Evolutionary conservation across 2,888 invertebrate species (phyloP).

Genomic region (Nomada goodeniana): DNA sequence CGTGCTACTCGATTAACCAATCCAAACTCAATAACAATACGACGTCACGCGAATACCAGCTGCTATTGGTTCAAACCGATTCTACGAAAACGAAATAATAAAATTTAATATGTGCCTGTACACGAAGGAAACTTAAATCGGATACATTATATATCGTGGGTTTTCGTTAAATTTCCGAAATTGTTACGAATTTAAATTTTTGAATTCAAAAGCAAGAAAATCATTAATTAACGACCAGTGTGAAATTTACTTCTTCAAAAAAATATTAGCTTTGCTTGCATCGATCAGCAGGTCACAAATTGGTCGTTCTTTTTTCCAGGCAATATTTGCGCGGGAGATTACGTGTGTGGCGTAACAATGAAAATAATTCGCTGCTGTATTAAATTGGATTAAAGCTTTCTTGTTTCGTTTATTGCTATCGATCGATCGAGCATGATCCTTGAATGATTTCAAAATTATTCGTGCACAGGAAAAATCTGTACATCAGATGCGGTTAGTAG

Average conservation of each 20-base stretch:
- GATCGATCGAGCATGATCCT: constrained; percentile 43
- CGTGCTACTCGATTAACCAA: constrained; percentile 48
- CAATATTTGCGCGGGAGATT: constrained; percentile 57
- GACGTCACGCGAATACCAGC: constrained; percentile 43
- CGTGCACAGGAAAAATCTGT: constrained; percentile 40
- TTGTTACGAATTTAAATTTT: background rate
- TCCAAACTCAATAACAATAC: constrained; percentile 46
- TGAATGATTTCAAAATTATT: constrained; percentile 57
- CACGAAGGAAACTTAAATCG: constrained; percentile 7
- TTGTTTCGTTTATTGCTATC: constrained; percentile 16
- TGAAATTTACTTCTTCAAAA: background rate
- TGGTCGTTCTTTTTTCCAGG: constrained; percentile 26
- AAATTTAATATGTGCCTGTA: constrained; percentile 30
- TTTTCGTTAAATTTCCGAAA: background rate
- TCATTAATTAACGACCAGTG: background rate
- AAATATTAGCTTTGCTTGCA: constrained; percentile 14
- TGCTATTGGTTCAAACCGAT: constrained; percentile 45
- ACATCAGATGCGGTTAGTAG: constrained; percentile 37
- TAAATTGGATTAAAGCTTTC: background rate
- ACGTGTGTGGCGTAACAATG: background rate
- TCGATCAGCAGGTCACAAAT: constrained; percentile 40
- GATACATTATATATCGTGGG: background rate
- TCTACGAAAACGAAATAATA: constrained; percentile 50
- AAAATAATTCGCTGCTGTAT: background rate
- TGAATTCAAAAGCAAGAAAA: background rate